Conservation (phyloP, 35 echinoderm and acorn worm genomes). For the Stichopus chloronotus region DNA sequence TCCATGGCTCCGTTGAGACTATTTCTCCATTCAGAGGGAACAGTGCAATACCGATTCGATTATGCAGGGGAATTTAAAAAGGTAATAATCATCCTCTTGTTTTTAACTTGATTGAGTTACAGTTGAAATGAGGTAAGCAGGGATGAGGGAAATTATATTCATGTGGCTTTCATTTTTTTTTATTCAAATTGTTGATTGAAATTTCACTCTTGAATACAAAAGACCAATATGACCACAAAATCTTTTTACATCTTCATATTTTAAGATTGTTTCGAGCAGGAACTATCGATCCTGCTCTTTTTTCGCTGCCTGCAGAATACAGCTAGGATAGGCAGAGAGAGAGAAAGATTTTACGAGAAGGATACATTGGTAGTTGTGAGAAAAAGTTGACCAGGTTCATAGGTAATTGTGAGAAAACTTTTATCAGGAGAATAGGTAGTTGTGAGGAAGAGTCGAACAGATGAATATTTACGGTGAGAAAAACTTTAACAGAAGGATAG, state of each 20-base stretch:
- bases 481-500: no score
- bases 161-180: neutral
- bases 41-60: constrained; percentile 88
- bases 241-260: neutral
- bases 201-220: neutral
- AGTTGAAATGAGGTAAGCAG: neutral
- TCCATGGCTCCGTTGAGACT: constrained; percentile 81
- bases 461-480: no score
- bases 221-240: neutral
- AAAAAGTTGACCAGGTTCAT: no score
- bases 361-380: no score
- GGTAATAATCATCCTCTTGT: constrained; percentile 23
- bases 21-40: constrained; percentile 86
- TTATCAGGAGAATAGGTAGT: no score
- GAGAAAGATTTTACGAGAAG: no score
- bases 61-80: constrained; percentile 87
- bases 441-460: no score
- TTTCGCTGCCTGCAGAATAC: no score
- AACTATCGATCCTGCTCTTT: no score
- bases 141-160: neutral
- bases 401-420: no score
- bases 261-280: neutral
- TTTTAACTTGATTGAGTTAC: neutral
- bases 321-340: no score
- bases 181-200: neutral